Conservation (phyloP, 2,888 invertebrate species). For the Microctonus aethiopoides region DNA sequence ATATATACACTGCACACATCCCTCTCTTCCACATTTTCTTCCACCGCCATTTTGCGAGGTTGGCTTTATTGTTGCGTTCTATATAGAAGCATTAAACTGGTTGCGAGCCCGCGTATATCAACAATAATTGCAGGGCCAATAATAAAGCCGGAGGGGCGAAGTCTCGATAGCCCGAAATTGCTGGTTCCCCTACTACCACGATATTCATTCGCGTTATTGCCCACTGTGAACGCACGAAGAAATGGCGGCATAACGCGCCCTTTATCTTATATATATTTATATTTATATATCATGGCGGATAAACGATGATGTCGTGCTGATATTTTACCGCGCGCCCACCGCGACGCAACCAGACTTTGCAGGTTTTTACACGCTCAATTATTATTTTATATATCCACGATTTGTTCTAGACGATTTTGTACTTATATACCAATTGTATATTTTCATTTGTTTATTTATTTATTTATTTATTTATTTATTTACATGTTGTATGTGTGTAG, state of each 20-base stretch:
- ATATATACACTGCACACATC: background rate
- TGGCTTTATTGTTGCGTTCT: constrained; percentile 59
- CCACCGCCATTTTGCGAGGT: constrained; percentile 35
- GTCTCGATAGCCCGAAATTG: constrained; percentile 67
- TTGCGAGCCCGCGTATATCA: constrained; percentile 63
- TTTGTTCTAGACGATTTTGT: constrained; percentile 2
- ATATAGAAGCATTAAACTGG: constrained; percentile 55
- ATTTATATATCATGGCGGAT: constrained; percentile 57
- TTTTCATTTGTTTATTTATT: constrained; percentile 10
- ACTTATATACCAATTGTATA: background rate
- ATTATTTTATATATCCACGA: background rate
- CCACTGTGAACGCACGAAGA: constrained; percentile 33
- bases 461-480: constrained; percentile 10
- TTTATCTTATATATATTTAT: constrained; percentile 44
- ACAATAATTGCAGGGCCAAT: constrained; percentile 67
- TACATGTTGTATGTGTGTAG: background rate
- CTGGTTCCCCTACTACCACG: constrained; percentile 63
- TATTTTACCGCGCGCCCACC: constrained; percentile 43
- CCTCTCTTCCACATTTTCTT: background rate
- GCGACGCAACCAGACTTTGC: background rate
- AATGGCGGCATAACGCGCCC: constrained; percentile 42
- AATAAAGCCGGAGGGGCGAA: constrained; percentile 64
- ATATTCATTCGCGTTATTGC: constrained; percentile 42
- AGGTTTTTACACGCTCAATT: background rate
- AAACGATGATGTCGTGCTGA: constrained; percentile 57